Evolutionary conservation across 92 coral and sea anemone genomes (phyloP), one percentile per base, ranked within the genome.

Genomic region (Porites cylindrica): DNA sequence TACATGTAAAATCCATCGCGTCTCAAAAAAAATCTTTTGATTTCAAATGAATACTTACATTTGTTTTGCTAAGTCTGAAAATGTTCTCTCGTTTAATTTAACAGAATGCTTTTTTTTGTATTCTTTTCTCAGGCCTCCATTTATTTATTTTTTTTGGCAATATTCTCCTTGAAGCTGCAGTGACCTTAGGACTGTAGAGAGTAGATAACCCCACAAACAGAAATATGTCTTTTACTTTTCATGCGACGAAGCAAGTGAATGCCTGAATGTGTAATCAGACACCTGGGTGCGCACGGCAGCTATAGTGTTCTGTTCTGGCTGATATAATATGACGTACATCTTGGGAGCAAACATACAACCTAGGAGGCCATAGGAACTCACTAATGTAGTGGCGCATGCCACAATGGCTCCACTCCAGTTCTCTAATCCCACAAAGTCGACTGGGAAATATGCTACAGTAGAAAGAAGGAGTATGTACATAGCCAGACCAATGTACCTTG

Each of bases 291-390:
- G 13, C 56, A 78, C 83, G n/a, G 72, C 72, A 9, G 26, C 88
- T 26, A 83, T 51, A 0, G 91, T 88, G 73, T 82, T 88, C 54
- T 85, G 79, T 60, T 88, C 91, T 14, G 91, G 91, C 47, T 88
- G 91, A 24, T 69, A 65, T 58, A 88, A 76, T 18, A 88, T 82
- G 10, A 88, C 88, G 56, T 82, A 82, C 0, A 88, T 2, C 68
- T 88, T 88, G 4, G 91, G 88, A 69, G 63, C 91, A 38, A 88
- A 88, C 70, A 88, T 82, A 50, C 91, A 88, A 13, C 85, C 72
- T 4, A 88, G 88, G 18, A 88, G 64, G 11, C 91, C 91, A n/a
- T 73, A 88, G 18, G 91, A 74, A 43, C 88, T 88, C 7, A 88
- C 79, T 5, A 88, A 84, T 26, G 83, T 62, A 17, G 72, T 50